Base-by-base conservation (phyloP, 1,140 invertebrate genomes). In the Cephus cinctus region DNA sequence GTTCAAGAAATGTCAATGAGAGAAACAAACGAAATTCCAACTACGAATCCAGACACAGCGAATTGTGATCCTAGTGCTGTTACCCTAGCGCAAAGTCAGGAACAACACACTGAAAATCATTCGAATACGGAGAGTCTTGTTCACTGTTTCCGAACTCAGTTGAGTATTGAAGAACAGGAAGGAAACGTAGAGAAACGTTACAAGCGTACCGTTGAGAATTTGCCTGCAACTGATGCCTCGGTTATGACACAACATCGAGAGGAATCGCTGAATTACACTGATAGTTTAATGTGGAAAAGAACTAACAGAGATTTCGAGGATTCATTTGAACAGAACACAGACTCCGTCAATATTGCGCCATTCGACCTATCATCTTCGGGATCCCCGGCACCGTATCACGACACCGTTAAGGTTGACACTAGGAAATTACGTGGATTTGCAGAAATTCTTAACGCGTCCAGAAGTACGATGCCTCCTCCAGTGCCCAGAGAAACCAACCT, bases 111-210 rank as follows among this genome's bases (percentile, higher is more conserved):
- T 20, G 46, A 49, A 18, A 56, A 42, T 48, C 30, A 25, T 12
- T 12, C 41, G n/a, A 47, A 45, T 19, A 9, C 31, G 48, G 67
- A 69, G 19, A 65, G 54, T 20, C 48, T 75, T 5, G 71, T 71
- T 18, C 57, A 64, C 5, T 62, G 61, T 14, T 74, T 76, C 31
- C 65, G 56, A 22, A 39, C 62, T 0, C 71, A 74, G 30, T 36
- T 75, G 19, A 75, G 48, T 36, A 65, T 75, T 45, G 67, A 75
- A 4, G 63, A 62, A 5, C 47, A 56, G 8, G 61, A 67, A 1
- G 61, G 50, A 3, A 69, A 71, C 43, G 44, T 59, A 6, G 71
- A 74, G 36, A 76, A 76, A 42, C 64, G 69, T 22, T 73, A 68
- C 59, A 75, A 75, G 36, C 59, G 64, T 3, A 59, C 65, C 3